Evolutionary conservation across 2,113 vertebrate species (phyloP).

Genomic region (Poecilia latipinna): DNA sequence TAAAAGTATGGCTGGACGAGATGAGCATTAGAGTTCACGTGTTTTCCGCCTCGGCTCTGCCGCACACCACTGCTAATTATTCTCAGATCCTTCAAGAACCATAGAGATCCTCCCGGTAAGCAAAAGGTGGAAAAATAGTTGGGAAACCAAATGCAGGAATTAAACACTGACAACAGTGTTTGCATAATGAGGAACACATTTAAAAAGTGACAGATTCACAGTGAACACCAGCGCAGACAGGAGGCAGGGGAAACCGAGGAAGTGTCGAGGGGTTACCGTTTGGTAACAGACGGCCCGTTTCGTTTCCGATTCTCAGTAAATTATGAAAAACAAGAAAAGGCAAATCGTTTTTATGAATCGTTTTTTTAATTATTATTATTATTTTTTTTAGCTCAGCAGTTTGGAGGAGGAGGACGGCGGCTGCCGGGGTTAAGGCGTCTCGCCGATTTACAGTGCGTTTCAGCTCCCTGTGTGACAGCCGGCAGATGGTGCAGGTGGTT

Average conservation of each 20-base stretch:
- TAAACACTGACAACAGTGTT: neutral
- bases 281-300: neutral
- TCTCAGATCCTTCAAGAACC: neutral
- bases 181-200: neutral
- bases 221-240: neutral
- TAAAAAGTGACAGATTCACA: neutral
- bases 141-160: neutral
- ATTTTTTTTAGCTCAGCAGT: neutral
- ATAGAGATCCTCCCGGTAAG: neutral
- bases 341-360: neutral
- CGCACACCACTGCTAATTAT: neutral
- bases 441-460: neutral
- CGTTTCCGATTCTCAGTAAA: neutral
- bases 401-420: neutral
- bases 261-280: neutral
- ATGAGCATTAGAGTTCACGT: too few species aligned
- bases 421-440: slow-evolving; percentile 5
- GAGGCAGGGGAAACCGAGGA: neutral
- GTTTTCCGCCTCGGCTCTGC: neutral
- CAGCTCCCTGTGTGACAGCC: slow-evolving; percentile 25
- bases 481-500: slow-evolving; percentile 51
- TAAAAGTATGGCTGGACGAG: too few species aligned
- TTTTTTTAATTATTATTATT: neutral
- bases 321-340: neutral
- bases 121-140: neutral